Conservation (phyloP, 2,888 invertebrate species). For the Drosophila dives region DNA sequence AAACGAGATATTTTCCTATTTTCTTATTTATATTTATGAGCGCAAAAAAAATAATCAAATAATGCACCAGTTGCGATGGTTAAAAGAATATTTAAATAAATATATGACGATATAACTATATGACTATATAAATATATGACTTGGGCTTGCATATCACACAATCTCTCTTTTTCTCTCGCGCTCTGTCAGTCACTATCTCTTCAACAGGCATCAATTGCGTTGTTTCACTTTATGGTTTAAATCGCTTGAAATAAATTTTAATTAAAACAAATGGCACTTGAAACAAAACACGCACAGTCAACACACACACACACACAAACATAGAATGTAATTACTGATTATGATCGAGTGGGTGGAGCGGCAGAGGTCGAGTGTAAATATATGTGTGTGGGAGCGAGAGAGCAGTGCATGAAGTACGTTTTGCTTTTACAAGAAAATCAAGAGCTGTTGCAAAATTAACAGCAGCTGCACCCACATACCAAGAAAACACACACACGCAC, state of each 20-base stretch:
- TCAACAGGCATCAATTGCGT: constrained; percentile 10
- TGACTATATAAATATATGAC: constrained; percentile 8
- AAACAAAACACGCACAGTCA: constrained; percentile 71
- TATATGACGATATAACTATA: neutral
- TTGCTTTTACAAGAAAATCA: constrained; percentile 77
- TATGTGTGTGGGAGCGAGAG: neutral
- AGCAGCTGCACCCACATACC: constrained; percentile 36
- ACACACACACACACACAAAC: constrained; percentile 37
- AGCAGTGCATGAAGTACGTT: constrained; percentile 40
- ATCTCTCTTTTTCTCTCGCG: neutral
- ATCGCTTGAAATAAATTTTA: constrained; percentile 76
- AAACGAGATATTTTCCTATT: neutral
- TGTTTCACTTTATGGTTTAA: constrained; percentile 51
- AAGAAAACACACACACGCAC: constrained; percentile 25
- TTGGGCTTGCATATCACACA: neutral
- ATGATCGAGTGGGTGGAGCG: constrained; percentile 8
- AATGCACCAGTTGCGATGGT: neutral
- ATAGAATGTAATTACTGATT: constrained; percentile 43
- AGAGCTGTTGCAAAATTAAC: constrained; percentile 53
- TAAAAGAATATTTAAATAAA: neutral
- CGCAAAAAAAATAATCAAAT: constrained; percentile 20
- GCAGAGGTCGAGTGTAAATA: neutral
- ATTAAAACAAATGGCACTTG: constrained; percentile 76
- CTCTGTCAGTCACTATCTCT: neutral
- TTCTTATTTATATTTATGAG: constrained; percentile 7